These are phyloP conservation scores for Acrocera orbiculus DNA, from an alignment of 2,888 invertebrate genomes.

Conservation along the genomic window DNA sequence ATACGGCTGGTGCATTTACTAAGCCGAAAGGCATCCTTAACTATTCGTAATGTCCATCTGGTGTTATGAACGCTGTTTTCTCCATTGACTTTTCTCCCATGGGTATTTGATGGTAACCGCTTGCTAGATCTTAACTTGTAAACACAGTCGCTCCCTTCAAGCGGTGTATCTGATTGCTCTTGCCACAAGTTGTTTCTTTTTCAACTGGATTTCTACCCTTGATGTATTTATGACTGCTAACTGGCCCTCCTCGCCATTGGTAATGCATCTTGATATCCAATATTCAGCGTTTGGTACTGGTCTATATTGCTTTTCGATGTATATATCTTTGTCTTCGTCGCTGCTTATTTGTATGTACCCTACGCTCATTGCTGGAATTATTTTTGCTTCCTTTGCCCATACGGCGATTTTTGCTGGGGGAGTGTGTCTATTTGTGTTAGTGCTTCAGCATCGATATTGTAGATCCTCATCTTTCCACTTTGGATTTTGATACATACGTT, in stretches of 20 bases:
- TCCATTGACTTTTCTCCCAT: not conserved
- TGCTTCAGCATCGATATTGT: too few species aligned
- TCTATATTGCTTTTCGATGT: not conserved
- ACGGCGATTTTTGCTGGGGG: not conserved
- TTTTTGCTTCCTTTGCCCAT: not conserved
- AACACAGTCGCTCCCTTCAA: not conserved
- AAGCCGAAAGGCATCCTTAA: not conserved
- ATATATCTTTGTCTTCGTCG: not conserved
- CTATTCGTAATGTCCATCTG: not conserved
- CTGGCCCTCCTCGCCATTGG: not conserved
- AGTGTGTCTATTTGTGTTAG: too few species aligned
- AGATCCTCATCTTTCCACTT: too few species aligned
- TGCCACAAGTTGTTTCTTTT: not conserved
- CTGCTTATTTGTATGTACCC: not conserved
- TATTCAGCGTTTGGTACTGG: not conserved
- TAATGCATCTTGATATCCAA: not conserved
- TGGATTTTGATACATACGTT: too few species aligned
- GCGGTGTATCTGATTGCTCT: not conserved
- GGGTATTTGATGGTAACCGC: not conserved
- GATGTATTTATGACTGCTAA: too few species aligned
- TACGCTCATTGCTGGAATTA: slow-evolving; percentile 1
- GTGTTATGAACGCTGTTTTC: not conserved
- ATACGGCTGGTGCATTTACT: too few species aligned
- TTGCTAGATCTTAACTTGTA: not conserved
- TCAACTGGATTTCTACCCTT: too few species aligned